These are phyloP conservation scores for Tetranychus cinnabarinus DNA, from an alignment of 1,140 invertebrate species.

Conservation along the genomic window DNA sequence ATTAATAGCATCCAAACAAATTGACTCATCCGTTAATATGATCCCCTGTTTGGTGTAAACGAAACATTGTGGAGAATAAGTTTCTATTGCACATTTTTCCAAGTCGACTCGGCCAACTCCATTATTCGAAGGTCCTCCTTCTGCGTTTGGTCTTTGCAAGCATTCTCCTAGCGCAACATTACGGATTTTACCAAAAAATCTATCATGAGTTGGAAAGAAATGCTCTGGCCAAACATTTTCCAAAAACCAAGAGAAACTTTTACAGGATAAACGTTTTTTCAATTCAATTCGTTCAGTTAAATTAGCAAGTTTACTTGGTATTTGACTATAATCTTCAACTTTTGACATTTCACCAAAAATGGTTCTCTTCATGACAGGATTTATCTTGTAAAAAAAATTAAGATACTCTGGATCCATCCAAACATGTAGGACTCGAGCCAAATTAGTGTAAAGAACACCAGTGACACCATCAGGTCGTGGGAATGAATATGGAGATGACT, in stretches of 20 bases:
- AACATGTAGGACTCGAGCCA: slow-evolving; percentile 60
- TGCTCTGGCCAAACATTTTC: slow-evolving; percentile 60
- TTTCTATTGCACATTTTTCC: slow-evolving; percentile 22
- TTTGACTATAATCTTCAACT: neutral
- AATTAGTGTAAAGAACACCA: slow-evolving; percentile 62
- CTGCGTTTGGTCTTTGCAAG: slow-evolving; percentile 30
- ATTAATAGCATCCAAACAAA: slow-evolving; percentile 39
- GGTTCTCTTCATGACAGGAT: slow-evolving; percentile 21
- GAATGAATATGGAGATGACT: slow-evolving; percentile 74
- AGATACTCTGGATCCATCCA: slow-evolving; percentile 86
- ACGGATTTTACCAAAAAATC: slow-evolving; percentile 49
- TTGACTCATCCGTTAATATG: slow-evolving; percentile 43
- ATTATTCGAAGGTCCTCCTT: slow-evolving; percentile 25
- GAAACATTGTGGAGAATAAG: slow-evolving; percentile 38
- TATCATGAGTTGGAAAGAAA: slow-evolving; percentile 56
- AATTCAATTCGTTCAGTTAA: slow-evolving; percentile 45
- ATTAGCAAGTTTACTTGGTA: slow-evolving; percentile 18
- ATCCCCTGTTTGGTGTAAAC: slow-evolving; percentile 39
- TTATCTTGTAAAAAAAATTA: slow-evolving; percentile 66
- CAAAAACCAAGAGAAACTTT: slow-evolving; percentile 82
- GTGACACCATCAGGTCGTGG: slow-evolving; percentile 30
- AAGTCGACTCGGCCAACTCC: slow-evolving; percentile 35
- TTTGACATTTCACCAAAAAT: neutral
- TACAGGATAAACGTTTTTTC: slow-evolving; percentile 52
- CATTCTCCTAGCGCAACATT: slow-evolving; percentile 29